A percentile compares a stretch with the other conserved stretches of the same genome.
Evolutionary conservation across 2,888 invertebrate genomes (phyloP).

Genomic region (Craniophora ligustri): DNA sequence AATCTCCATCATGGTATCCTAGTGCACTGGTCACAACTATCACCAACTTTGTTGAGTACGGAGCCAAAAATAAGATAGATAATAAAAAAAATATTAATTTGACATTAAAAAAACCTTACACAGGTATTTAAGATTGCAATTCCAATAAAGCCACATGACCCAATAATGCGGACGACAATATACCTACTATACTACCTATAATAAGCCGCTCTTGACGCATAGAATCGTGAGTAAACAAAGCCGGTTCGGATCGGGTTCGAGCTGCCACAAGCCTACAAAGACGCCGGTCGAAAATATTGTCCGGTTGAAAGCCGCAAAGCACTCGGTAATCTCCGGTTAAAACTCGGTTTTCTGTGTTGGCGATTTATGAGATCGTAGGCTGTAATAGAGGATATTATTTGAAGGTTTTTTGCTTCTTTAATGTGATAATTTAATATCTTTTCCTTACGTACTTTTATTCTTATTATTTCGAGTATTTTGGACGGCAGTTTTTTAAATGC

Average conservation of each 20-base stretch:
- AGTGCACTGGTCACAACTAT: no score
- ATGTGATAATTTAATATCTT: no score
- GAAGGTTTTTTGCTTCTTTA: conserved; percentile 19
- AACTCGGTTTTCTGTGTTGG: conserved; percentile 56
- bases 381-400: conserved; percentile 34
- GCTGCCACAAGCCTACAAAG: conserved; percentile 48
- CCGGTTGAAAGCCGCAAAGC: conserved; percentile 77
- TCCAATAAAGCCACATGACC: conserved; percentile 11
- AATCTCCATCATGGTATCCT: no score
- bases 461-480: no score
- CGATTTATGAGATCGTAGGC: conserved; percentile 54
- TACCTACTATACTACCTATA: conserved; percentile 27
- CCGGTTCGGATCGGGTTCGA: conserved; percentile 4
- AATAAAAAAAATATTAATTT: no score
- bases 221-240: conserved; percentile 45
- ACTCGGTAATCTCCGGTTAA: conserved; percentile 73
- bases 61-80: no score
- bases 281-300: conserved; percentile 68
- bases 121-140: not conserved
- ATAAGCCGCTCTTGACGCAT: conserved; percentile 3
- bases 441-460: not conserved
- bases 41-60: no score
- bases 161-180: not conserved
- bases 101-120: no score
- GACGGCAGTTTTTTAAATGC: no score